Conservation (phyloP, 2,113 vertebrate species). For the Egretta garzetta region DNA sequence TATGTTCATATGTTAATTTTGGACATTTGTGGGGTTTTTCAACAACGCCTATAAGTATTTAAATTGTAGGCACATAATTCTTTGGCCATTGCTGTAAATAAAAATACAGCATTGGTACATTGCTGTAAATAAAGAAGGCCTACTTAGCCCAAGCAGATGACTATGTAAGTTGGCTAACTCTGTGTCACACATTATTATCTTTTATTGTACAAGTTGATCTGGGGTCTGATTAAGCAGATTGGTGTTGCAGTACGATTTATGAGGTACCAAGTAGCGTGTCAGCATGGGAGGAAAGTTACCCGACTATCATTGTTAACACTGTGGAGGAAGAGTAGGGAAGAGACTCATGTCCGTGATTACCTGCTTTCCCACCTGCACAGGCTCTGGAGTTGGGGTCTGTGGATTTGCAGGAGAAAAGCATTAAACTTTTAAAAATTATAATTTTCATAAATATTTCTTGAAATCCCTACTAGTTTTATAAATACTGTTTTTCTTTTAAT, state of each 20-base stretch:
- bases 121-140: not conserved
- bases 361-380: not conserved
- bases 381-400: not conserved
- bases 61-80: not conserved
- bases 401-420: not conserved
- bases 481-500: not conserved
- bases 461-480: not conserved
- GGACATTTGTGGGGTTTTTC: not conserved
- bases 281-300: not conserved
- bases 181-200: not conserved
- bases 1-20: not conserved
- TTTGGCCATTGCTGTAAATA: not conserved
- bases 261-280: not conserved
- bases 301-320: not conserved
- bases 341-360: rapidly evolving
- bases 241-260: not conserved
- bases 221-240: not conserved
- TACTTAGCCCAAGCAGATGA: not conserved
- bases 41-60: not conserved
- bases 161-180: not conserved
- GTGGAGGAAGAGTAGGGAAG: not conserved
- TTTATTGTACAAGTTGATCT: not conserved
- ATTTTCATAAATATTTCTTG: not conserved
- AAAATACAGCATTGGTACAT: not conserved
- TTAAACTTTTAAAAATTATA: not conserved